Conservation (phyloP, 2,888 invertebrate genomes). For the Fragum whitleyi region DNA sequence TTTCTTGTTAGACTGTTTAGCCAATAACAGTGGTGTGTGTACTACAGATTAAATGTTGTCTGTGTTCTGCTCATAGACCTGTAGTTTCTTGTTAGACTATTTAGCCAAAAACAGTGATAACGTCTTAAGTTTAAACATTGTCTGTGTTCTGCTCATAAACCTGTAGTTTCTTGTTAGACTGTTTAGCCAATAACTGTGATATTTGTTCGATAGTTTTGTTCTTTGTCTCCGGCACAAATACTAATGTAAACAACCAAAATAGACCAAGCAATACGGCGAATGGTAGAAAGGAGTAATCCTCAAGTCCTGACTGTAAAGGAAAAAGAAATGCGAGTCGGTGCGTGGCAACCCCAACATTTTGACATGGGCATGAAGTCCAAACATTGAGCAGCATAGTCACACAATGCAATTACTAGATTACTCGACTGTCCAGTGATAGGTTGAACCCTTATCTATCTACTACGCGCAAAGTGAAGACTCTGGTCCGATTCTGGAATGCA, state of each 20-base stretch:
- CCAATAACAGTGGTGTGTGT: slow-evolving; percentile 90
- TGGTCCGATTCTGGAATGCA: no score
- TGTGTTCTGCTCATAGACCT: slow-evolving; percentile 19
- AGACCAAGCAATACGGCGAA: slow-evolving; percentile 97
- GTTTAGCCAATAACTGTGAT: slow-evolving; percentile 85
- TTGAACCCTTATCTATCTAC: no score
- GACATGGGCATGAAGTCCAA: no score
- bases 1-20: not conserved
- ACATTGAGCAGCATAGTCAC: no score
- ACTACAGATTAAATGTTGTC: slow-evolving; percentile 90
- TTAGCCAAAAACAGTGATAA: slow-evolving; percentile 87
- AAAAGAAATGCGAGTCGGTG: no score
- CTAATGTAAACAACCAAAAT: slow-evolving; percentile 97
- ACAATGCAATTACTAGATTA: no score
- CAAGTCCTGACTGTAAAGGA: slow-evolving; percentile 79
- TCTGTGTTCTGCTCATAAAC: slow-evolving; percentile 25
- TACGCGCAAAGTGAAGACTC: no score
- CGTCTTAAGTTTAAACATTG: slow-evolving; percentile 85
- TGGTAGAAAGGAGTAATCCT: slow-evolving; percentile 85
- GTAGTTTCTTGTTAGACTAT: not conserved
- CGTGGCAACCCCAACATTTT: no score
- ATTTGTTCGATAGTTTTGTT: slow-evolving; percentile 98
- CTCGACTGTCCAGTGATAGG: no score
- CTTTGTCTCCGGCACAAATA: slow-evolving; percentile 99
- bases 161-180: not conserved